Conservation (phyloP, 2,797 vertebrate genomes). For the Lagodon rhomboides region DNA sequence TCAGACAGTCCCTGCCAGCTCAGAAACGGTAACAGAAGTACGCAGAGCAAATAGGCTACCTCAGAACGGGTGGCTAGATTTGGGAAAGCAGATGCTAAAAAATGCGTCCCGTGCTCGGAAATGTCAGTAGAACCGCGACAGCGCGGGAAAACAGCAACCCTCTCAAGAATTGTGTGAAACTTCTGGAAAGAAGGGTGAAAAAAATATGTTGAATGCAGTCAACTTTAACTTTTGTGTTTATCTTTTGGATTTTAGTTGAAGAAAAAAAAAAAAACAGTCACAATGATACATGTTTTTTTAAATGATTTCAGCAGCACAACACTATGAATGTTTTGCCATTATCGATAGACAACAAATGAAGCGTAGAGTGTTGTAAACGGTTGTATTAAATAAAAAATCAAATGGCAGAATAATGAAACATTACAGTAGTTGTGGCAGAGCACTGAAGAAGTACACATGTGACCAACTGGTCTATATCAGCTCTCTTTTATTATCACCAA, state of each 20-base stretch:
- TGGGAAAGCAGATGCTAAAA: conserved; percentile 83
- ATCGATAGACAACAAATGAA: neutral
- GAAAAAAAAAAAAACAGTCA: neutral
- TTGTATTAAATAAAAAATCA: neutral
- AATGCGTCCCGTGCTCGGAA: conserved; percentile 56
- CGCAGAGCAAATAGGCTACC: conserved; percentile 73
- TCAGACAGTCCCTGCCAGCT: conserved; percentile 78
- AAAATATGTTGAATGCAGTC: neutral
- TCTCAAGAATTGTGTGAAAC: conserved; percentile 27
- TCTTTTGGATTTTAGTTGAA: neutral
- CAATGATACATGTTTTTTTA: neutral
- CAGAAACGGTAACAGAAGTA: conserved; percentile 77
- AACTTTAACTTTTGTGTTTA: neutral
- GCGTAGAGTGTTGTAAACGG: neutral
- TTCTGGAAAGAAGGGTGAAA: neutral
- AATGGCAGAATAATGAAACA: neutral
- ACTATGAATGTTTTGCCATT: neutral
- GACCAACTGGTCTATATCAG: conserved; percentile 17
- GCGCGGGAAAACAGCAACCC: conserved; percentile 41
- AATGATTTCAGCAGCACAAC: neutral
- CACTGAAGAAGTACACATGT: conserved; percentile 5
- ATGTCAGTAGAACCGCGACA: conserved; percentile 59
- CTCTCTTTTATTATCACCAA: conserved; percentile 1
- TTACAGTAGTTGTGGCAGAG: neutral
- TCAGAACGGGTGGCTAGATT: conserved; percentile 75